Evolutionary conservation across 2,113 vertebrate species (phyloP), one percentile per base, ranked within the genome.

Genomic region (Ginglymostoma cirratum): DNA sequence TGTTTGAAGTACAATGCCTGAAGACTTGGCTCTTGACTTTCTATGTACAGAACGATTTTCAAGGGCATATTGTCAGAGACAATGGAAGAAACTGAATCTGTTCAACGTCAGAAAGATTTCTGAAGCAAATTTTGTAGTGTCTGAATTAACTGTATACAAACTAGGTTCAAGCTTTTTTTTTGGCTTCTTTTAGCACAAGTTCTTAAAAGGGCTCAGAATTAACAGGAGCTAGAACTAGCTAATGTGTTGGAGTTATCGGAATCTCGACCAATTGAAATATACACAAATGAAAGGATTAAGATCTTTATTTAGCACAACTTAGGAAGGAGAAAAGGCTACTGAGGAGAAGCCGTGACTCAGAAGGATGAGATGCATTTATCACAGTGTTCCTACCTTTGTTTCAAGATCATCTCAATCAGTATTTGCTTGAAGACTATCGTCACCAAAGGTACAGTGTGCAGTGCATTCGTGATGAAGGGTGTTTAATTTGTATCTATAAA

Each of bases 1-100:
- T 92, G 87, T 92, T 92, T 92, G 87, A 92, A 92, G 55, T 92
- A 61, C 61, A 92, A 92, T 92, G 87, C 55, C 87, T 90, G 87
- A 90, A 90, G 87, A 55, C 87, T 61, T 12, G 61, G 52, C 87
- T 92, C 87, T 92, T 92, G 87, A 92, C 87, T 92, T 92, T 92
- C 87, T 65, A 34, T n/a, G 55, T 55, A 92, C 87, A 65, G 52
- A 92, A 65, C 55, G n/a, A 65, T 61, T 92, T 92, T 92, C 55
- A 92, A 92, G 55, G 87, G 52, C 87, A 65, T 30, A 89, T 92
- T 92, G 55, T 61, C 87, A 92, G 87, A 92, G 87, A 92, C 55
- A n/a, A 92, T 30, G n/a, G 87, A 30, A 65, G 87, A 92, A 92
- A 34, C 30, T n/a, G 55, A 92, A 61, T 83, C 19, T 92, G 34